Base-by-base conservation (phyloP, 2,888 invertebrate species). In the Caenorhabditis angaria region DNA sequence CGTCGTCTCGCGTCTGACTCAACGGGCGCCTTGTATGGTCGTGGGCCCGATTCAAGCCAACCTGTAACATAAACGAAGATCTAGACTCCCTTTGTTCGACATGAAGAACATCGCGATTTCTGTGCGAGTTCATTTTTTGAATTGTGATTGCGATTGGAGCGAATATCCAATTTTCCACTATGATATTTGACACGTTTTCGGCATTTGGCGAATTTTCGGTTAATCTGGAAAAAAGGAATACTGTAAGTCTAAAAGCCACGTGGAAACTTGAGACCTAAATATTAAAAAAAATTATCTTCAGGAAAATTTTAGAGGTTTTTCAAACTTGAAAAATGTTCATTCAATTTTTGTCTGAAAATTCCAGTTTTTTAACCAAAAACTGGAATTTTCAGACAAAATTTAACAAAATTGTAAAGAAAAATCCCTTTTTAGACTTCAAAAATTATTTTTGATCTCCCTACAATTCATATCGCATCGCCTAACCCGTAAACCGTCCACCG, bases 101-200 rank as follows among this genome's bases (percentile, higher is more conserved):
- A 65, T 54, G 55, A 56, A 32, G 35, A 66, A 71, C 51, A 24
- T 58, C 53, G 27, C 69, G 47, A 55, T 35, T 61, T 59, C 71
- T 77, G 14, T 65, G 65, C 18, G 66, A 60, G 25, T 72, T 70
- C 69, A 76, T 78, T 51, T 78, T 78, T 50, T 73, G 76, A 54
- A 78, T 72, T 12, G 73, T 72, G 0, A 78, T 68, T 24, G 72
- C 73, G 27, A 78, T 76, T 27, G 78, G 78, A 22, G 78, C 78
- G n/a, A 78, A 70, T 35, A 78, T 76, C 78, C 78, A 78, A 35
- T 73, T 65, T 32, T 73, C 73, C 20, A 67, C 66, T 27, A 65
- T 61, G 14, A 70, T 62, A 65, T 65, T 70, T 22, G 51, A 24
- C 51, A 24, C 10, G 18, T 41, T 41, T 41, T 41, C 51, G 6